Conservation (phyloP, 2,888 invertebrate species). For the Cistogaster globosa region DNA sequence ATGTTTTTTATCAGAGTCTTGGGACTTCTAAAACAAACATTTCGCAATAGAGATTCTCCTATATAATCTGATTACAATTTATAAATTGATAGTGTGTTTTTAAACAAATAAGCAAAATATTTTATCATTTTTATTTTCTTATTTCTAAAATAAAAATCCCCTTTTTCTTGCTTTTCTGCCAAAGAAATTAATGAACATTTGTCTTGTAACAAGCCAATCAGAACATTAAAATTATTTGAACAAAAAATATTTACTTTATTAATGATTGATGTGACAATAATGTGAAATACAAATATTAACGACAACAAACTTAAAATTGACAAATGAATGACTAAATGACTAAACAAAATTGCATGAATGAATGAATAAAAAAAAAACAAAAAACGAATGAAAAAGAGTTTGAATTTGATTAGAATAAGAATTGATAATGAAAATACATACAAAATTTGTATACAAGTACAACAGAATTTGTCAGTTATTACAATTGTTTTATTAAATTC, state of each 20-base stretch:
- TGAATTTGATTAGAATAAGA: conserved; percentile 17
- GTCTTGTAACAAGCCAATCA: conserved; percentile 5
- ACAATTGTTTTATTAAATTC: conserved; percentile 10
- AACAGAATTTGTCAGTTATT: conserved; percentile 23
- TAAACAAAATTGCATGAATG: conserved; percentile 23
- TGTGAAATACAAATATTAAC: conserved; percentile 22
- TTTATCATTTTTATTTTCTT: conserved; percentile 3
- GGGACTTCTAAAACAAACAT: too few relatives aligned
- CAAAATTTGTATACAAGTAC: background rate
- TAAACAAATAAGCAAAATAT: background rate
- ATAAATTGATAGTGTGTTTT: too few relatives aligned
- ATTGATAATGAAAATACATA: conserved; percentile 35
- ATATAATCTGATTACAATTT: too few relatives aligned
- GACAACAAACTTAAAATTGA: conserved; percentile 19
- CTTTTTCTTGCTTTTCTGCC: background rate
- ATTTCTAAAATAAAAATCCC: background rate
- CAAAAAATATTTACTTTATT: conserved; percentile 1
- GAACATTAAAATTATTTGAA: conserved; percentile 15
- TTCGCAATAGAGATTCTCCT: too few relatives aligned
- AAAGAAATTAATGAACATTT: background rate
- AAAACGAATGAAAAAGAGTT: conserved; percentile 20
- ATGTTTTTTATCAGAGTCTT: too few relatives aligned
- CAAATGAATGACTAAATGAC: conserved; percentile 6
- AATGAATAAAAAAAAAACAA: conserved; percentile 25
- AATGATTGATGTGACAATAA: conserved; percentile 54